Percentiles rank a stretch among this genome's conserved stretches.
Conservation (phyloP, 2,797 vertebrate species). For the Acipenser oxyrinchus region DNA sequence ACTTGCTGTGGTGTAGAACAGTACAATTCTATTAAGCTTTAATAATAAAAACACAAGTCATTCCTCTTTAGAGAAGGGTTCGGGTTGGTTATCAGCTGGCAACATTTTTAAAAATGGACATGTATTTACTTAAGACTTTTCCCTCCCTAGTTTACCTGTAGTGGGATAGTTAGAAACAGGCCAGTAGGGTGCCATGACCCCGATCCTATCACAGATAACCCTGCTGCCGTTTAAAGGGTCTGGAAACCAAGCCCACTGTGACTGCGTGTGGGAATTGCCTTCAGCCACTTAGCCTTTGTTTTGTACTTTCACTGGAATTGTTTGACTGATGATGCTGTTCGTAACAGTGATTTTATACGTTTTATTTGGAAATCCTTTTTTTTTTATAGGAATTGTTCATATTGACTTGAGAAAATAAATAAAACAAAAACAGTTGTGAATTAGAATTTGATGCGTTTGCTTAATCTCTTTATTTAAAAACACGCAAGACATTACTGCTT, state of each 20-base stretch:
- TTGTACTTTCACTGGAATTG: slow-evolving; percentile 6
- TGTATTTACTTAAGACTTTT: slow-evolving; percentile 32
- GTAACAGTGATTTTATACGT: slow-evolving; percentile 8
- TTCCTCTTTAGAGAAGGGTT: too few species aligned
- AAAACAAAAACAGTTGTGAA: not conserved
- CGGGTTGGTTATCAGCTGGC: too few species aligned
- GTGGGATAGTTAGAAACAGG: not conserved
- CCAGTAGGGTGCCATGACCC: not conserved
- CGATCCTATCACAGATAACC: not conserved
- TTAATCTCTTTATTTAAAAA: slow-evolving; percentile 15
- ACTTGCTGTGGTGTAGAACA: too few species aligned
- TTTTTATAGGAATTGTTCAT: slow-evolving; percentile 4
- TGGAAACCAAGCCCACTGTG: not conserved
- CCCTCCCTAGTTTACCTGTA: slow-evolving; percentile 4
- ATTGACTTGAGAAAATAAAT: not conserved
- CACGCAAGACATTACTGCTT: not conserved
- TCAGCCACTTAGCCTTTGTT: slow-evolving; percentile 14
- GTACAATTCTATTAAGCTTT: too few species aligned
- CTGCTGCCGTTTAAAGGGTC: not conserved
- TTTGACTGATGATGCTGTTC: slow-evolving; percentile 5
- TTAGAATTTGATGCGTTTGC: not conserved
- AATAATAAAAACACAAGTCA: too few species aligned
- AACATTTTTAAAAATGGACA: slow-evolving; percentile 19
- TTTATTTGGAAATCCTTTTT: slow-evolving; percentile 5
- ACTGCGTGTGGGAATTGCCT: slow-evolving; percentile 12